A percentile compares a stretch with the other conserved stretches of the same genome.
Conservation (phyloP, 2,888 invertebrate species). For the Copidosoma aretas region DNA sequence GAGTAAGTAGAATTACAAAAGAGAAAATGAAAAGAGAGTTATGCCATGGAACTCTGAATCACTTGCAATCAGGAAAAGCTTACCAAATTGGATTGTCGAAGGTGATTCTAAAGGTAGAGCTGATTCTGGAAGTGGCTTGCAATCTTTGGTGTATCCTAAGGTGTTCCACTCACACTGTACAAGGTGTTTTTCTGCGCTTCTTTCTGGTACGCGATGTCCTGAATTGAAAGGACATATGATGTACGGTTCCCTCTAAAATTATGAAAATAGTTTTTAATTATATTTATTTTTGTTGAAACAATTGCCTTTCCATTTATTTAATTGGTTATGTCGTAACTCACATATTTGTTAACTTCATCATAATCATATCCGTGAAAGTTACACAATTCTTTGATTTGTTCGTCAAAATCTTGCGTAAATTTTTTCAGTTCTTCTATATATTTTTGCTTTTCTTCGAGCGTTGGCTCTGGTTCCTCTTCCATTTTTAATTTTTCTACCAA, state of each 20-base stretch:
- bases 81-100: constrained; percentile 52
- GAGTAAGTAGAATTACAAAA: neutral
- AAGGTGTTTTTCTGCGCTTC: constrained; percentile 61
- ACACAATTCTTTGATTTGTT: neutral
- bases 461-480: neutral
- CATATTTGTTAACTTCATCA: neutral
- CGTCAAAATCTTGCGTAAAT: neutral
- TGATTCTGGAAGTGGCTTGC: constrained; percentile 63
- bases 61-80: neutral
- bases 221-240: constrained; percentile 63
- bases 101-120: constrained; percentile 49
- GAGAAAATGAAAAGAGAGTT: neutral
- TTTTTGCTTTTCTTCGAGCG: neutral
- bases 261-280: constrained; percentile 36
- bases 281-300: constrained; percentile 1
- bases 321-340: neutral
- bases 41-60: too few species aligned
- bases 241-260: constrained; percentile 50
- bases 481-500: neutral
- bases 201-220: constrained; percentile 62
- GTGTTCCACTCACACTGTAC: constrained; percentile 62
- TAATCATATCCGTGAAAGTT: neutral
- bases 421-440: neutral
- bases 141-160: constrained; percentile 63
- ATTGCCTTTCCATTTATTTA: neutral